phyloP scores from a whole-genome alignment of 2,888 invertebrate genomes.

The Drosophila melanocephala region DNA sequence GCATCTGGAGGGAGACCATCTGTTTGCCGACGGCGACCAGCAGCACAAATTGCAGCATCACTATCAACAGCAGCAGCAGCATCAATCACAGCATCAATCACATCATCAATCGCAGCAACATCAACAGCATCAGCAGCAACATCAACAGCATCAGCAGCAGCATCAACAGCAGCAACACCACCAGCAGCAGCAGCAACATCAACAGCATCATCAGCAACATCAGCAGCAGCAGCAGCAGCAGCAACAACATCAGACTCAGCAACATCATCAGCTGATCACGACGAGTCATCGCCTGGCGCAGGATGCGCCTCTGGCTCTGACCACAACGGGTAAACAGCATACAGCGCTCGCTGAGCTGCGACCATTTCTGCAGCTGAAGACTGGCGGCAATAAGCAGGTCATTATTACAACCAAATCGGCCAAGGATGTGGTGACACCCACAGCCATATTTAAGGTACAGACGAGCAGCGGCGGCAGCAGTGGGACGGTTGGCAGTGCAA shows the following conservation, averaged over 20 bases:
- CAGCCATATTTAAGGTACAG: conserved; percentile 84
- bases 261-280: conserved; percentile 52
- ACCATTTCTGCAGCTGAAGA: conserved; percentile 88
- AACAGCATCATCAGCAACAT: conserved; percentile 43
- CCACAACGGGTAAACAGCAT: conserved; percentile 83
- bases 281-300: conserved; percentile 66
- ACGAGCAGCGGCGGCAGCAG: conserved; percentile 39
- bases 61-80: conserved; percentile 68
- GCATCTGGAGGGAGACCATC: conserved; percentile 97
- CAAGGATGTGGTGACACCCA: conserved; percentile 78
- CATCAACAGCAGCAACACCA: conserved; percentile 53
- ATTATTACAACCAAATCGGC: conserved; percentile 77
- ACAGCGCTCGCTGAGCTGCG: conserved; percentile 87
- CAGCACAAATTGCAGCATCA: conserved; percentile 72
- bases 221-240: conserved; percentile 73
- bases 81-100: conserved; percentile 59
- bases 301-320: conserved; percentile 84
- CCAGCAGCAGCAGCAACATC: conserved; percentile 43
- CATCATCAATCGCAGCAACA: conserved; percentile 40
- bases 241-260: conserved; percentile 24
- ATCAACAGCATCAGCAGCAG: conserved; percentile 68
- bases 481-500: conserved; percentile 18
- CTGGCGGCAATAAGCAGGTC: conserved; percentile 82
- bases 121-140: conserved; percentile 54
- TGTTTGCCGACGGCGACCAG: conserved; percentile 90